Conservation (phyloP, 2,888 invertebrate genomes). For the Conomelus anceps region DNA sequence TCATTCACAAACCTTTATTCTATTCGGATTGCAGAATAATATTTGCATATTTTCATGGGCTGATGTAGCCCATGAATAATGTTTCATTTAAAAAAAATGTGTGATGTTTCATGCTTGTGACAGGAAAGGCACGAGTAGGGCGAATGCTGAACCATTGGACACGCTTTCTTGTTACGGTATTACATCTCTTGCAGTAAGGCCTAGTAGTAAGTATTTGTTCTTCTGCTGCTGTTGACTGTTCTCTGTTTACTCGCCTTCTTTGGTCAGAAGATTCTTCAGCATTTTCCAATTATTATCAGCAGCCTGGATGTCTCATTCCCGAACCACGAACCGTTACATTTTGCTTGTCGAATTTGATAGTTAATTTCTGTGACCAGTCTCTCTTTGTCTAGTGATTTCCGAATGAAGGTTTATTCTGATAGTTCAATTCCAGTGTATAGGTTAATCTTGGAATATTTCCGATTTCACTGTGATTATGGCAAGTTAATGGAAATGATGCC, state of each 20-base stretch:
- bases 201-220: background rate
- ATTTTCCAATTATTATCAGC: background rate
- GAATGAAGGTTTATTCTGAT: no score
- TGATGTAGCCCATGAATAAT: background rate
- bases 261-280: background rate
- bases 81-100: background rate
- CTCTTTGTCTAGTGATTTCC: background rate
- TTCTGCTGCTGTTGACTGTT: background rate
- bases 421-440: no score
- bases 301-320: background rate
- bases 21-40: no score
- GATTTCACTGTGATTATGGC: no score
- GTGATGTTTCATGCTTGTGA: background rate
- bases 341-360: background rate
- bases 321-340: background rate
- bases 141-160: background rate
- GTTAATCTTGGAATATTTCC: no score
- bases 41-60: background rate
- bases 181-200: background rate
- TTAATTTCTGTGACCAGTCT: background rate
- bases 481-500: no score
- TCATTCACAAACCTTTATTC: no score
- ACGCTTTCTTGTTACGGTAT: background rate
- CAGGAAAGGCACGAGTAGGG: background rate
- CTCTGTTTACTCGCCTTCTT: background rate